Conservation (phyloP, 2,888 invertebrate genomes). For the Mesorhabditis spiculigera region DNA sequence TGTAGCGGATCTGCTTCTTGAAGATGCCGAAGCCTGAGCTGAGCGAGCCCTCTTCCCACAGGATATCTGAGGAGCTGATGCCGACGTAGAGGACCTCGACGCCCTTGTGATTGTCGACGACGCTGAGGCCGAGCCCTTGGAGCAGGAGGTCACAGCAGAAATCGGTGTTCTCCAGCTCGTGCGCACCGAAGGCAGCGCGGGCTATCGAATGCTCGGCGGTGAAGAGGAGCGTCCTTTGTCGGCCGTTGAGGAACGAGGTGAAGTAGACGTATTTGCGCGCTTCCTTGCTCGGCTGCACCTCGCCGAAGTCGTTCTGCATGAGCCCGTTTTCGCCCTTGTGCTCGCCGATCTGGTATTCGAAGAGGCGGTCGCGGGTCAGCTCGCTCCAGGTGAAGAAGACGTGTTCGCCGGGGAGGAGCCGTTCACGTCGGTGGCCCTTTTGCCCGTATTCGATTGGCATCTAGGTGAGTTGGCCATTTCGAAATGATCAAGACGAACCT, state of each 20-base stretch:
- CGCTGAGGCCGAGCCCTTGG: constrained; percentile 85
- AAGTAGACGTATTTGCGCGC: constrained; percentile 64
- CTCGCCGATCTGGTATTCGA: constrained; percentile 35
- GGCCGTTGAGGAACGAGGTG: constrained; percentile 88
- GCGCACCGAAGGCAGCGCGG: constrained; percentile 67
- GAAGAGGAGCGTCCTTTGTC: constrained; percentile 80
- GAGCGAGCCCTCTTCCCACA: constrained; percentile 79
- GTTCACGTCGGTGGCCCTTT: constrained; percentile 31
- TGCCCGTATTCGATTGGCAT: constrained; percentile 34
- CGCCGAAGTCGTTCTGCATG: constrained; percentile 37
- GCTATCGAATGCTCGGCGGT: constrained; percentile 76
- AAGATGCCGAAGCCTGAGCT: background rate
- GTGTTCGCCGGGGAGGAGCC: constrained; percentile 29
- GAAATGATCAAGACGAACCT: too few relatives aligned
- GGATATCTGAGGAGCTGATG: constrained; percentile 75
- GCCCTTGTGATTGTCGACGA: constrained; percentile 75
- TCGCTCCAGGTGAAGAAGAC: constrained; percentile 43
- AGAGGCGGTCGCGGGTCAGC: constrained; percentile 27
- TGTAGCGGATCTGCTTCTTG: constrained; percentile 70
- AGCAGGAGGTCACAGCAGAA: constrained; percentile 77
- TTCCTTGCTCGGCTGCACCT: constrained; percentile 26
- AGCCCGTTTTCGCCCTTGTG: constrained; percentile 38
- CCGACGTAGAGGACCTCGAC: constrained; percentile 52
- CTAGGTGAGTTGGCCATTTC: too few relatives aligned
- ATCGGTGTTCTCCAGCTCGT: constrained; percentile 62